Percentiles rank a stretch among this genome's conserved stretches.
phyloP scores from a whole-genome alignment of 2,888 invertebrate genomes.

The Boloria euphrosyne region DNA sequence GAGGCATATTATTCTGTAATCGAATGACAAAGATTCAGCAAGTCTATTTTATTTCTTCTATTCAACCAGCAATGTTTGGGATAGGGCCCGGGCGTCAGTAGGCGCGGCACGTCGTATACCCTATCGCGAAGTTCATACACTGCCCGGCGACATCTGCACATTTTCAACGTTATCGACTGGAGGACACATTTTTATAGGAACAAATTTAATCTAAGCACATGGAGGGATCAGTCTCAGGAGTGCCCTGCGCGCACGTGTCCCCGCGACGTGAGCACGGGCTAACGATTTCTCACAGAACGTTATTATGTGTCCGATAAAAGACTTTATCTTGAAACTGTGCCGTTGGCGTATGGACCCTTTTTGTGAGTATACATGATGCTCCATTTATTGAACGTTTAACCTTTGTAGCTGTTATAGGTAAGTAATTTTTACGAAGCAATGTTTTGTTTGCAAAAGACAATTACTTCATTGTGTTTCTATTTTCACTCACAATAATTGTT shows the following conservation, averaged over 20 bases:
- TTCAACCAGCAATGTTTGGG: constrained; percentile 46
- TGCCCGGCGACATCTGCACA: constrained; percentile 76
- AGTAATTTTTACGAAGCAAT: constrained; percentile 11
- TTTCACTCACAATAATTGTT: constrained; percentile 18
- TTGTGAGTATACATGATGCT: constrained; percentile 30
- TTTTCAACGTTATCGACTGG: constrained; percentile 73
- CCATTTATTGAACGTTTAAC: constrained; percentile 31
- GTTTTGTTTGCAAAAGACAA: not conserved
- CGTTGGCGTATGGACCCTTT: constrained; percentile 49
- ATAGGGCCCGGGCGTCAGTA: constrained; percentile 53
- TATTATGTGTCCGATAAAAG: constrained; percentile 69
- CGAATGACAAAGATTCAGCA: constrained; percentile 48
- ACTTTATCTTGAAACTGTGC: constrained; percentile 62
- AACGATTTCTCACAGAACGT: constrained; percentile 71
- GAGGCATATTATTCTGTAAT: constrained; percentile 24
- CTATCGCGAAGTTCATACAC: constrained; percentile 72
- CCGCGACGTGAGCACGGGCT: constrained; percentile 65
- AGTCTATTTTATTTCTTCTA: constrained; percentile 48
- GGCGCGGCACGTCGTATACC: constrained; percentile 68
- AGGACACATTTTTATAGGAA: constrained; percentile 76
- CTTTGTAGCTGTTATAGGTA: constrained; percentile 6
- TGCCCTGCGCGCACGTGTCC: constrained; percentile 69
- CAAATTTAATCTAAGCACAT: constrained; percentile 79
- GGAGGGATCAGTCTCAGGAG: constrained; percentile 77
- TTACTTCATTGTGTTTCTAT: constrained; percentile 18